Base-by-base conservation (phyloP, 2,113 vertebrate genomes). In the Ptilorrhoa leucosticta region DNA sequence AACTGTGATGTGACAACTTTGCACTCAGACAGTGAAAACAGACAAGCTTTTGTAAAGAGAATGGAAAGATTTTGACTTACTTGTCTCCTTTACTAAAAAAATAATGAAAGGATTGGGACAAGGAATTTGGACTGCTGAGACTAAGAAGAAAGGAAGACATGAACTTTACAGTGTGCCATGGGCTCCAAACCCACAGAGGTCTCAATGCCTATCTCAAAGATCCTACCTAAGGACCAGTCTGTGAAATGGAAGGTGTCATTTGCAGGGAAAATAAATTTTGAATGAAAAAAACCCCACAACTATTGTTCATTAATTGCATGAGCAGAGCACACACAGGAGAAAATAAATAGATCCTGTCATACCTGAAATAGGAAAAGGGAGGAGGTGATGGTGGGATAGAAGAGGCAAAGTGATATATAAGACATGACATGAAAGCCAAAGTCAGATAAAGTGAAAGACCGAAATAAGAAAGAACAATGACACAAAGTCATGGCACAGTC, bases 301-400 rank as follows among this genome's bases (percentile, higher is more conserved):
- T 6, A 4, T 75, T 24, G 7, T 83, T 70, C 33, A 39, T 92
- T 90, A 93, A 48, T 73, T 80, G 20, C 4, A 21, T 63, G 42
- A 61, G 8, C 37, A 69, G 37, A 64, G 47, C 33, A 73, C 42
- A 44, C 10, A 16, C 15, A 21, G n/a, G 6, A 82, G 57, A 91
- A 92, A 83, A 92, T 69, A 64, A 92, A 95, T 94, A 71, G 61
- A 53, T 66, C 53, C 48, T 94, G 57, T 94, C 85, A 88, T 35
- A 83, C 4, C 35, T 66, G 63, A 77, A 86, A 92, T 73, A 61
- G 42, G 69, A 90, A 83, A 80, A 87, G 27, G 30, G 40, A 92
- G 64, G 39, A 87, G 47, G 37, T 28, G 27, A 33, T 60, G 26
- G 30, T 65, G 31, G 27, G 10, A 47, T 31, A 63, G 44, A 66